Conservation (phyloP, 2,113 vertebrate genomes). For the Ophthalmolycus amberensis region DNA sequence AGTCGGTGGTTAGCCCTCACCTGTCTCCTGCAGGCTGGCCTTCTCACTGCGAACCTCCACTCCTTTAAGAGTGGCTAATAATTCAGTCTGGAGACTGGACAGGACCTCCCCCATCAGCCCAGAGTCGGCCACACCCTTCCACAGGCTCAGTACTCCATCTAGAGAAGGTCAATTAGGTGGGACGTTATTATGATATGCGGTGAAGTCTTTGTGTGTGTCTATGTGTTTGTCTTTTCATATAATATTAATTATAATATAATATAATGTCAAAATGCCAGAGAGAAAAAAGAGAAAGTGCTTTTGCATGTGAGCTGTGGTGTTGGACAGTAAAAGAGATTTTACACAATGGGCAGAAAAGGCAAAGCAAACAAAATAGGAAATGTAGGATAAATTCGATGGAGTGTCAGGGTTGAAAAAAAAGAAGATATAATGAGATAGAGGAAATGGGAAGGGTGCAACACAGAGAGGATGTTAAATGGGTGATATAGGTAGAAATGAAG, state of each 20-base stretch:
- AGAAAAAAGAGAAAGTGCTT: neutral
- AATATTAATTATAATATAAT: too few species aligned
- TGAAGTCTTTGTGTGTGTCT: constrained; percentile 2
- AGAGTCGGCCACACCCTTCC: constrained; percentile 92
- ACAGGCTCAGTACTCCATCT: constrained; percentile 92
- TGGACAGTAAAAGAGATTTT: neutral
- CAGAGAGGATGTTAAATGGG: constrained; percentile 55
- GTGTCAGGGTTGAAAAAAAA: constrained; percentile 40
- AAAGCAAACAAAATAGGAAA: constrained; percentile 23
- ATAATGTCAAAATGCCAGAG: constrained; percentile 2
- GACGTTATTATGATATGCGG: constrained; percentile 7
- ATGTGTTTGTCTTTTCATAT: constrained; percentile 14
- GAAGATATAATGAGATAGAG: constrained; percentile 34
- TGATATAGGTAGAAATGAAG: constrained; percentile 38
- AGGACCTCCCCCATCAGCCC: constrained; percentile 94
- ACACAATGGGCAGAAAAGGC: constrained; percentile 3
- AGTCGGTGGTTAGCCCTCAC: constrained; percentile 72
- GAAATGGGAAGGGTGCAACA: constrained; percentile 37
- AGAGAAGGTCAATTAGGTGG: constrained; percentile 21
- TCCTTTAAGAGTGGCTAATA: constrained; percentile 88
- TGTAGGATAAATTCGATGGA: constrained; percentile 31
- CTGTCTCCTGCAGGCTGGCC: constrained; percentile 88
- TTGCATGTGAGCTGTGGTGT: neutral
- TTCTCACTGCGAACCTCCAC: constrained; percentile 88
- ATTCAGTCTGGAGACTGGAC: constrained; percentile 91